Percentiles rank a stretch among this genome's conserved stretches.
Conservation (phyloP, 2,113 vertebrate species). For the Peromyscus californicus region DNA sequence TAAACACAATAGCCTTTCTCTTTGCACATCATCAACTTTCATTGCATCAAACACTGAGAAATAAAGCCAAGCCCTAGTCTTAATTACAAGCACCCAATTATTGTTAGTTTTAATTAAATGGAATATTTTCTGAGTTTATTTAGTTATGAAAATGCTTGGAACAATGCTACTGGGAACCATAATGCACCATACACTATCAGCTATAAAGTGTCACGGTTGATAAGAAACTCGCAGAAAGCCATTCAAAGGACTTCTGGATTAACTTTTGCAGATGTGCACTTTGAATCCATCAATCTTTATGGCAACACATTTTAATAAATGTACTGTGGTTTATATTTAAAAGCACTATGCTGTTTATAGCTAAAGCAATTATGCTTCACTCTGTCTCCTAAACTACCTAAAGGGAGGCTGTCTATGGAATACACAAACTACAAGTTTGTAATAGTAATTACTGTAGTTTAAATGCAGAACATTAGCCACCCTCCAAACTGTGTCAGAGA, state of each 20-base stretch:
- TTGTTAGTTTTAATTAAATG: slow-evolving; percentile 72
- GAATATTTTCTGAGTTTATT: slow-evolving; percentile 67
- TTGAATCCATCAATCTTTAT: slow-evolving; percentile 72
- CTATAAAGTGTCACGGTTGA: slow-evolving; percentile 60
- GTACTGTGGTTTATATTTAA: slow-evolving; percentile 68
- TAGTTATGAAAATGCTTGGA: slow-evolving; percentile 33
- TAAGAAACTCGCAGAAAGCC: slow-evolving; percentile 50
- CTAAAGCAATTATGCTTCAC: slow-evolving; percentile 52
- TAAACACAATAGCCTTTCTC: slow-evolving; percentile 50
- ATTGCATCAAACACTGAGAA: slow-evolving; percentile 57
- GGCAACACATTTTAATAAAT: slow-evolving; percentile 70
- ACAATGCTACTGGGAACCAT: neutral
- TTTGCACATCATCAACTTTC: slow-evolving; percentile 12
- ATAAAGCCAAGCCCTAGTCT: slow-evolving; percentile 55
- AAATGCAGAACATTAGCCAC: neutral
- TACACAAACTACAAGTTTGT: neutral
- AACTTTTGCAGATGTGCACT: slow-evolving; percentile 57
- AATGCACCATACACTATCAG: neutral
- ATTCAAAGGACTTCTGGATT: slow-evolving; percentile 19
- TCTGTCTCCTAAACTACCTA: slow-evolving; percentile 33
- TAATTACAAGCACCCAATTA: slow-evolving; percentile 51
- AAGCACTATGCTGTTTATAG: slow-evolving; percentile 46
- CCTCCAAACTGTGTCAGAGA: neutral
- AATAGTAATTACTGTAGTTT: neutral
- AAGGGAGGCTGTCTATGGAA: neutral